phyloP scores from a whole-genome alignment of 1,140 invertebrate species.

The Odontomachus brunneus region DNA sequence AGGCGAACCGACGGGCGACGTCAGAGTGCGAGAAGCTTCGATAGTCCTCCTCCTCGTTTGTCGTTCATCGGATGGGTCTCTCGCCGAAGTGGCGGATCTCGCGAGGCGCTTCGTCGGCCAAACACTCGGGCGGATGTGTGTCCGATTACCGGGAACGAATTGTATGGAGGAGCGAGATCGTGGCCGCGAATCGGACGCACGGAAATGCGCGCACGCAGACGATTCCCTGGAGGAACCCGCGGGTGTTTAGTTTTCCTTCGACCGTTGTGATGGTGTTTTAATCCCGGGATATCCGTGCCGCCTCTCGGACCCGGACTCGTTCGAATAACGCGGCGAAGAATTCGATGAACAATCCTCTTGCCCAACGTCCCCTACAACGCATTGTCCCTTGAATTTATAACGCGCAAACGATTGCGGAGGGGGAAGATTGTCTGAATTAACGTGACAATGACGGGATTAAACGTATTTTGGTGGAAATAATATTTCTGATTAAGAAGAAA shows the following conservation, averaged over 20 bases:
- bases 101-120: not conserved
- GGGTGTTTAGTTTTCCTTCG: conserved; percentile 26
- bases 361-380: conserved; percentile 12
- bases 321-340: not conserved
- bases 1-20: conserved; percentile 12
- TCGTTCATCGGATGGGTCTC: not conserved
- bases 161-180: not conserved
- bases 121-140: not conserved
- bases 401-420: too few species aligned
- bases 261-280: not conserved
- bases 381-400: too few species aligned
- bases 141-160: conserved; percentile 12
- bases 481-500: too few species aligned
- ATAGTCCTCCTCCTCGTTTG: not conserved
- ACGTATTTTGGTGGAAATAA: too few species aligned
- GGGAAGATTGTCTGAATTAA: too few species aligned
- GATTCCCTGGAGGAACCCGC: not conserved
- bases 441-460: too few species aligned
- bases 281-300: conserved; percentile 6
- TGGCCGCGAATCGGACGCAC: not conserved
- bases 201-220: conserved; percentile 7
- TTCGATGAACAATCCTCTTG: not conserved
- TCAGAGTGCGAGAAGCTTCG: not conserved
- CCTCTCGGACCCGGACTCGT: not conserved
- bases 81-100: too few species aligned